A percentile compares a stretch with the other conserved stretches of the same genome.
These are phyloP conservation scores for Pycnomerus fuliginosus DNA, from an alignment of 2,888 invertebrate genomes.

Conservation along the genomic window DNA sequence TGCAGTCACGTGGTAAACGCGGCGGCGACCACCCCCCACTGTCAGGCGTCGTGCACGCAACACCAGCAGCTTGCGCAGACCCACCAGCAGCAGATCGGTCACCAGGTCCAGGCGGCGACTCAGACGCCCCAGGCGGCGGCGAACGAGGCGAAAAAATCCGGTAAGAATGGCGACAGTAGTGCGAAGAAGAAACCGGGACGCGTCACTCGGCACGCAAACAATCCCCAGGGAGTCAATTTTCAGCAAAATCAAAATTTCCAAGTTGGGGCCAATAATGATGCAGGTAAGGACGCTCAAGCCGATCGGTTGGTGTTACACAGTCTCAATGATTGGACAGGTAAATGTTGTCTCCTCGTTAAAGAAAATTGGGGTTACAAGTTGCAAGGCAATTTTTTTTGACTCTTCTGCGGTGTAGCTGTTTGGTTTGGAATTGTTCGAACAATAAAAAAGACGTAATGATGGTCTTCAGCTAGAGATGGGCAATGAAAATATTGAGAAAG, in stretches of 20 bases:
- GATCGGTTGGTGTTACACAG: too few relatives aligned
- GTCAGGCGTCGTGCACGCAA: slow-evolving; percentile 44
- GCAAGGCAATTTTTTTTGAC: too few relatives aligned
- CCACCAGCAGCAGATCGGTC: slow-evolving; percentile 34
- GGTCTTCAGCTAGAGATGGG: too few relatives aligned
- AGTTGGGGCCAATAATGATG: slow-evolving; percentile 54
- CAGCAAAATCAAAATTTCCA: slow-evolving; percentile 55
- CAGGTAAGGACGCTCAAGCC: too few relatives aligned
- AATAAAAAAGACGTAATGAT: too few relatives aligned
- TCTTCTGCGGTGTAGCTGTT: too few relatives aligned
- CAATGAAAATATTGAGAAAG: too few relatives aligned
- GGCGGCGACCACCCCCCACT: slow-evolving; percentile 56
- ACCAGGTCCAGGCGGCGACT: slow-evolving; percentile 65
- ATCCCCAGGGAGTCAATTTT: slow-evolving; percentile 49
- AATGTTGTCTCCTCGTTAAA: too few relatives aligned
- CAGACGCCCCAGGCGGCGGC: slow-evolving; percentile 56
- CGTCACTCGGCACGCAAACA: slow-evolving; percentile 52
- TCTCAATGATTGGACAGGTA: too few relatives aligned
- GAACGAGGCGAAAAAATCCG: slow-evolving; percentile 33
- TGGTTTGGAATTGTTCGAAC: too few relatives aligned
- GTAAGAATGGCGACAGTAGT: slow-evolving; percentile 33
- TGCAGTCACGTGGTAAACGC: slow-evolving; percentile 36
- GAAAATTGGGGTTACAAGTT: too few relatives aligned
- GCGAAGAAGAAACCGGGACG: slow-evolving; percentile 52
- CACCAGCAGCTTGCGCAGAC: slow-evolving; percentile 38